phyloP scores from a whole-genome alignment of 2,113 vertebrate species.

The Pheucticus melanocephalus region DNA sequence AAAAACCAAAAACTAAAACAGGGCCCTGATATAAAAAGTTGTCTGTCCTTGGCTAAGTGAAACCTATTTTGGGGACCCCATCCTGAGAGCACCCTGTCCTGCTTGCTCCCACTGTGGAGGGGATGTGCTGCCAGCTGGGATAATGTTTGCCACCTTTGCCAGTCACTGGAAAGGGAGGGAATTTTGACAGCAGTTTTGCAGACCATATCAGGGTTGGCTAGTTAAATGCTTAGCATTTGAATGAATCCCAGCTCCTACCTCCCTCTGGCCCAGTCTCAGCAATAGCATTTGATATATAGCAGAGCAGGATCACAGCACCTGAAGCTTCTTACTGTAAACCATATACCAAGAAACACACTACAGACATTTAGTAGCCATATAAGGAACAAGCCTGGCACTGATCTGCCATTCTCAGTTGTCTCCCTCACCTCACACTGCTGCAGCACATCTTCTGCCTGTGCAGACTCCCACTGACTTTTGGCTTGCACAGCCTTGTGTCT shows the following conservation, averaged over 20 bases:
- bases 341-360: background rate
- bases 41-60: background rate
- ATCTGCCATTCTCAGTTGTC: background rate
- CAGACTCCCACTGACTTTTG: background rate
- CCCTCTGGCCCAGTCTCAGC: background rate
- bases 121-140: rapidly evolving
- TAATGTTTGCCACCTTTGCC: background rate
- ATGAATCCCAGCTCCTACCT: background rate
- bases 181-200: background rate
- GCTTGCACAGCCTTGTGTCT: background rate
- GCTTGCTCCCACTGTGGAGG: background rate
- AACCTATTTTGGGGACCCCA: background rate
- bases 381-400: background rate
- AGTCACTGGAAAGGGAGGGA: background rate
- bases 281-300: background rate
- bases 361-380: background rate
- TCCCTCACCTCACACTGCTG: background rate
- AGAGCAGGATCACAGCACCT: background rate
- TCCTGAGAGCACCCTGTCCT: background rate
- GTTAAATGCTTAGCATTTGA: background rate
- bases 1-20: background rate
- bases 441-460: background rate
- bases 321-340: background rate
- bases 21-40: background rate
- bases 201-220: background rate